Evolutionary conservation across 2,888 invertebrate genomes (phyloP), one percentile per base, ranked within the genome.

Genomic region (Eupithecia centaureata): DNA sequence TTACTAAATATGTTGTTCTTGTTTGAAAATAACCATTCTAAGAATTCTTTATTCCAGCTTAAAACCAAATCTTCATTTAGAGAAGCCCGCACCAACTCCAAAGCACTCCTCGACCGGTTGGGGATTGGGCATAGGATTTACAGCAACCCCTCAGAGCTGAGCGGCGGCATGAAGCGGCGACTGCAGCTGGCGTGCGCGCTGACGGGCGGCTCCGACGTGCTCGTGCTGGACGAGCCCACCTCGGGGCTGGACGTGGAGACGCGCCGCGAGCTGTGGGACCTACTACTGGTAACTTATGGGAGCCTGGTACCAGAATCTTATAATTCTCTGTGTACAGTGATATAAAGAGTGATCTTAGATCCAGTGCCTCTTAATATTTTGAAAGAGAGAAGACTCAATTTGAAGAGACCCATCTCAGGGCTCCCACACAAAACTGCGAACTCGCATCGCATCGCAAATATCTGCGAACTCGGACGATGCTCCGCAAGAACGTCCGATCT

Each of bases 121-220:
- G 77, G 78, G 0, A 54, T 90, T 0, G 56, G 52, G 0, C 94
- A 95, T 0, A 98, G 98, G 84, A 92, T 90, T 1, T 81, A 95
- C 76, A 89, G 89, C 35, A 85, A 94, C 71, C 95, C 96, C 0
- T 84, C 86, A 28, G 94, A 94, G 61, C 90, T 98, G 67, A 98
- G 98, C 0, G 98, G 98, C 13, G 98, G 98, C 2, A 98, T 98
- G 65, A 54, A 60, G 42, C 38, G 65, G 13, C 25, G 56, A 10
- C 71, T 98, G 15, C 97, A 97, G 58, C 94, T 98, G 25, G 98
- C 96, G 33, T 97, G 98, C 85, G 97, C 98, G 0, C 93, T 98
- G 57, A 95, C 97, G 42, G 98, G 97, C 0, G 95, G 95, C 73
- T 96, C 97, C 13, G 94, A 70, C 15, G 82, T 86, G 54, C 80